phyloP scores from a whole-genome alignment of 2,888 invertebrate species.

The Metacarcinus magister region DNA sequence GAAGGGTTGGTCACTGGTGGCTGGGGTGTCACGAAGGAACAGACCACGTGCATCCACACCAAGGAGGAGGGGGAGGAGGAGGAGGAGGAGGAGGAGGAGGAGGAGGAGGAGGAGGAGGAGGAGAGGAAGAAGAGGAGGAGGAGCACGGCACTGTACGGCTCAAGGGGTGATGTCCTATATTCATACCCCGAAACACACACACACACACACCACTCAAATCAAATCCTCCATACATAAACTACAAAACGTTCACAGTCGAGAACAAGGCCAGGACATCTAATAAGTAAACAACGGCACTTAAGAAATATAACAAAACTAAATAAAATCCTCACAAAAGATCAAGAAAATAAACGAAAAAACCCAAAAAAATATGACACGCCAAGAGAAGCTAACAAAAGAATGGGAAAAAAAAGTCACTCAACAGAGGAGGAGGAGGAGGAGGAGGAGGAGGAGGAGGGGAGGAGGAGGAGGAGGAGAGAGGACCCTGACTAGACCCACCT shows the following conservation, averaged over 20 bases:
- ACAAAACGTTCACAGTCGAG: background rate
- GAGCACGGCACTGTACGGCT: background rate
- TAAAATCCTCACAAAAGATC: background rate
- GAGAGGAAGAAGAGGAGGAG: too few species aligned
- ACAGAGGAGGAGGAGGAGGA: background rate
- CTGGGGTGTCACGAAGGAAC: background rate
- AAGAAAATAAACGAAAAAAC: background rate
- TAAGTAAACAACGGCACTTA: background rate
- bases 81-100: too few species aligned
- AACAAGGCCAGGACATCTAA: background rate
- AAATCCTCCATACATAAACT: background rate
- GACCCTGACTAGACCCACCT: background rate
- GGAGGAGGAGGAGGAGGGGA: constrained; percentile 10
- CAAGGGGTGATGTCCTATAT: background rate
- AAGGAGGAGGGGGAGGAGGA: too few species aligned
- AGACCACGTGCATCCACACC: background rate
- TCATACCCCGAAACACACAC: background rate
- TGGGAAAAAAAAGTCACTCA: background rate
- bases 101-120: too few species aligned
- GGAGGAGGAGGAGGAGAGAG: background rate
- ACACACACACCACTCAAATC: background rate
- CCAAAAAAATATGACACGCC: background rate
- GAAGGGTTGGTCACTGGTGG: background rate
- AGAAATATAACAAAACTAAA: background rate
- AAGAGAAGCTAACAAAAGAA: background rate